Evolutionary conservation across 2,797 vertebrate genomes (phyloP), one percentile per base, ranked within the genome.

Genomic region (Anguilla obscura): DNA sequence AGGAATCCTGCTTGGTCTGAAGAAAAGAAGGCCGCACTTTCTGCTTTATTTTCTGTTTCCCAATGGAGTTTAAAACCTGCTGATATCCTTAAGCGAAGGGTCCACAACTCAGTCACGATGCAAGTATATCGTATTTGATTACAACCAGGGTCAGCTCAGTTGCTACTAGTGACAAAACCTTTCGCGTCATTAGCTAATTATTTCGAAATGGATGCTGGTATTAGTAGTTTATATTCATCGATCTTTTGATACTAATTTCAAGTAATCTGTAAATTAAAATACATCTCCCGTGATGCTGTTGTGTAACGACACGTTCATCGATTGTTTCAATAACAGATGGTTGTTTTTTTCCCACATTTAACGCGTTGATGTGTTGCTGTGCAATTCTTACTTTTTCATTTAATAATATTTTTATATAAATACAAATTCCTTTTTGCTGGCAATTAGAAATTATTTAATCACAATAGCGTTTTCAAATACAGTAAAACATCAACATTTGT

Each of bases 191-290:
- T 85, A 27, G 33, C 33, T 36, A 76, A 76, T 76, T 76, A 76
- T 58, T 33, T 33, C 48, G 82, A 60, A 69, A 9, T 50, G 91
- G 83, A 90, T 91, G 88, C n/a, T 91, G 91, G 92, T 76, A 79
- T 88, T 89, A 88, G 91, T 74, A 89, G 90, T 92, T 45, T 27
- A 76, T 9, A 12, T n/a, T 86, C 1, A 16, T n/a, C 21, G 0
- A 52, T 52, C 9, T 24, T 10, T 7, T n/a, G 12, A 8, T 48
- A 4, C 9, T 66, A n/a, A 45, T 7, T 69, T 8, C 1, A 48
- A 7, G 40, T 45, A 63, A 45, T 85, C 8, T 40, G 33, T n/a
- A 66, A 69, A 48, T 10, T 3, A 45, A 63, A 86, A 60, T 69
- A 86, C 85, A 71, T 7, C 16, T 66, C 60, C 85, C 85, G 21